A percentile compares a stretch with the other conserved stretches of the same genome.
These are phyloP conservation scores for Xiphorhynchus erythropygius DNA, from an alignment of 2,797 vertebrate species.

Conservation along the genomic window DNA sequence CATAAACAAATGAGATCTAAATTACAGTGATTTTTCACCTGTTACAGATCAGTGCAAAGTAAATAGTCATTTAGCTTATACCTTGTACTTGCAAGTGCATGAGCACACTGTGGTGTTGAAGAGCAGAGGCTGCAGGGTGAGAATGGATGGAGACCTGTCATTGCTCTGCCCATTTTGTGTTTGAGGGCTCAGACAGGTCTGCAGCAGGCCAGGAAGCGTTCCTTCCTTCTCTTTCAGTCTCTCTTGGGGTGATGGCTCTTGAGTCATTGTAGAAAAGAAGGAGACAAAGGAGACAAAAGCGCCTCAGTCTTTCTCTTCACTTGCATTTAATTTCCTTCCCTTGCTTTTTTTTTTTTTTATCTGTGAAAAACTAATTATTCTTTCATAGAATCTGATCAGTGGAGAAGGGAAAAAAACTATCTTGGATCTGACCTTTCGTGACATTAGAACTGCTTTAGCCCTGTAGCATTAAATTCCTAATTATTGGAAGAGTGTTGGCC, in stretches of 20 bases:
- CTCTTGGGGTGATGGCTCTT: neutral
- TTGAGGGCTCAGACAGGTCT: neutral
- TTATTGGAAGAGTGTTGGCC: neutral
- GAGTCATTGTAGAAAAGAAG: neutral
- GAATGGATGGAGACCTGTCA: no score
- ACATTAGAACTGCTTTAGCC: neutral
- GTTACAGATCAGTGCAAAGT: conserved; percentile 5
- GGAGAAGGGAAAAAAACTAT: accelerated
- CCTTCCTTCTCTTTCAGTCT: neutral
- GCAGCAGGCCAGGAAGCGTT: neutral
- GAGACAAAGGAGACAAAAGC: neutral
- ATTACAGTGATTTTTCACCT: conserved; percentile 47
- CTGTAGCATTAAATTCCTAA: neutral
- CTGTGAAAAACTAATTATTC: conserved; percentile 9
- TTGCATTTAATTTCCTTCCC: conserved; percentile 3
- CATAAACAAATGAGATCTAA: conserved; percentile 52
- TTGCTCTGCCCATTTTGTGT: neutral
- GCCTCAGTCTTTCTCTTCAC: neutral
- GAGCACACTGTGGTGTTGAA: accelerated
- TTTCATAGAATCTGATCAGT: neutral
- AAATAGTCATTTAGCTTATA: neutral
- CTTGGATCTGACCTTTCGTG: conserved; percentile 11
- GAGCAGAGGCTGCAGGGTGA: neutral
- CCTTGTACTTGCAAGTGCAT: neutral
- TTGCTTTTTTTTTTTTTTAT: neutral